Percentiles rank a stretch among this genome's conserved stretches.
phyloP scores from a whole-genome alignment of 2,113 vertebrate species.

The Corythornis cristatus region DNA sequence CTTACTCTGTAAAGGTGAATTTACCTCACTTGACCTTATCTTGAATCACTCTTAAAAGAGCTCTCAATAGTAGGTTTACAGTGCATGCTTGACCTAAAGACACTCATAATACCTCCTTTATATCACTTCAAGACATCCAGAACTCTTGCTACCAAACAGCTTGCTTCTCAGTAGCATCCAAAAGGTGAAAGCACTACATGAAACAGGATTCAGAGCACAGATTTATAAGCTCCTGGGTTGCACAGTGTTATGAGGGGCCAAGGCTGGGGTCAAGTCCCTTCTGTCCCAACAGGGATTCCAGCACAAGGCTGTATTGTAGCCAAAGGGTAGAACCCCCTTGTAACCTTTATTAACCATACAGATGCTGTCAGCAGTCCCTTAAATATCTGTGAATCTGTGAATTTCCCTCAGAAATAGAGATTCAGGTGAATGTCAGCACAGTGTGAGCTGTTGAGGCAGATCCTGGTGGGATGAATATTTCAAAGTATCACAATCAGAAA shows the following conservation, averaged over 20 bases:
- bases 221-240: not conserved
- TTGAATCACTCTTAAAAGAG: constrained; percentile 27
- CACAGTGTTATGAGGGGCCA: constrained; percentile 37
- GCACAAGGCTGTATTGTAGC: not conserved
- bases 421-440: not conserved
- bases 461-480: not conserved
- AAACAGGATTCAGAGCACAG: constrained; percentile 14
- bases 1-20: constrained; percentile 24
- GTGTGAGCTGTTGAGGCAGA: not conserved
- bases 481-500: not conserved
- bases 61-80: constrained; percentile 15
- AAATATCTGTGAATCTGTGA: not conserved
- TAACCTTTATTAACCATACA: not conserved
- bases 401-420: not conserved
- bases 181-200: constrained; percentile 41
- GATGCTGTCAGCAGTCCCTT: not conserved
- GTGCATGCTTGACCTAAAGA: constrained; percentile 54
- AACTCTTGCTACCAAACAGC: constrained; percentile 54
- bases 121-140: constrained; percentile 65
- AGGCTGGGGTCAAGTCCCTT: not conserved
- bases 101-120: constrained; percentile 35
- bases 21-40: constrained; percentile 52
- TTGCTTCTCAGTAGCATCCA: constrained; percentile 56
- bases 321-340: not conserved
- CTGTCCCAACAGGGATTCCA: constrained; percentile 16